Evolutionary conservation across 2,797 vertebrate genomes (phyloP), one percentile per base, ranked within the genome.

Genomic region (Syngnathus acus): DNA sequence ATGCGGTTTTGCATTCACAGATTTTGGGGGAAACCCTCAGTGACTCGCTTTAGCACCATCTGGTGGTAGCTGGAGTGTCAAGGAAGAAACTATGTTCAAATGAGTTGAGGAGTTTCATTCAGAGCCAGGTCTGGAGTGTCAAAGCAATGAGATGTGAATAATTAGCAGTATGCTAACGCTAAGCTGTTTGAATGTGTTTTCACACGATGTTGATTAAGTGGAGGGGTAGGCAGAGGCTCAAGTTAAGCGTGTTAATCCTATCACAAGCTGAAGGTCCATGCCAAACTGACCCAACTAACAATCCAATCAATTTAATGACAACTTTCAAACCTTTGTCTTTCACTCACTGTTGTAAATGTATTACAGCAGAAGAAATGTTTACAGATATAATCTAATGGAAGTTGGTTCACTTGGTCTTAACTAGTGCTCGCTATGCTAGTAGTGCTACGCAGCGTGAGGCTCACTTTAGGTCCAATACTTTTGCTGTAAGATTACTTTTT

Each of bases 261-360:
- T 92, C 90, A 92, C 58, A 61, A 75, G 69, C 70, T 90, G 86
- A 90, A 91, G 89, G 90, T 91, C 89, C 82, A 65, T 75, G 21
- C 40, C 40, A 42, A 62, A 2, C 32, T 43, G 60, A 43, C 38
- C 55, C 55, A 43, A 45, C 11, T 13, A 43, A 21, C 19, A 62
- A 61, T 62, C 40, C 60, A 21, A 45, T 43, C 60, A 62, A 11
- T 3, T 9, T 58, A 37, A 58, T 17, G 17, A 32, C 55, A 45
- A 6, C n/a, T 43, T 62, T 23, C 1, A 43, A 21, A 40, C 21
- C 11, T 26, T 26, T 26, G 26, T 26, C 26, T 26, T 26, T 26
- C 26, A 50, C 8, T 50, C 8, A 50, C 19, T 2, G 48, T n/a
- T 50, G 17, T 19, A 50, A 7, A n/a, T 21, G 17, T 51, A 51